These are phyloP conservation scores for Coleophora flavipennella DNA, from an alignment of 2,888 invertebrate genomes.

Conservation along the genomic window DNA sequence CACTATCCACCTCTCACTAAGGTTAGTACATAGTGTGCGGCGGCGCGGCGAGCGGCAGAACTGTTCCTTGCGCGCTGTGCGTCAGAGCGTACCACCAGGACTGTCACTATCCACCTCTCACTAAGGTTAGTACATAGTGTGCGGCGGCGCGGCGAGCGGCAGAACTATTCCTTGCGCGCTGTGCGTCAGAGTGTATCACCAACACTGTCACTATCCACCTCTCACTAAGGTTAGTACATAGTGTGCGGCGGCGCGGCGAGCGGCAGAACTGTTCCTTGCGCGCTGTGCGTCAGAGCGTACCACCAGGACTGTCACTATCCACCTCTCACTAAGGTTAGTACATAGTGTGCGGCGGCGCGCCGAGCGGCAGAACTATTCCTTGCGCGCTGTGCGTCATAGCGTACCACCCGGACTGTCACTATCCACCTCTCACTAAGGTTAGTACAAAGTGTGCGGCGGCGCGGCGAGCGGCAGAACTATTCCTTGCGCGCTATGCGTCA, in stretches of 20 bases:
- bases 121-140: slow-evolving; percentile 69
- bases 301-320: slow-evolving; percentile 90
- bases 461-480: slow-evolving; percentile 69
- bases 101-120: slow-evolving; percentile 25
- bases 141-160: slow-evolving; percentile 10
- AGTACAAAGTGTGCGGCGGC: slow-evolving; percentile 89
- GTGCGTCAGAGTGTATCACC: slow-evolving; percentile 90
- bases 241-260: background rate
- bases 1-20: slow-evolving; percentile 18
- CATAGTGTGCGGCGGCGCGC: slow-evolving; percentile 1
- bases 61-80: slow-evolving; percentile 93
- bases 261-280: slow-evolving; percentile 76
- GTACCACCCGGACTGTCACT: slow-evolving; percentile 72
- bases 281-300: slow-evolving; percentile 86
- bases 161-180: slow-evolving; percentile 85
- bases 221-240: slow-evolving; percentile 17
- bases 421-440: background rate
- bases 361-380: slow-evolving; percentile 70
- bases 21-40: slow-evolving; percentile 94
- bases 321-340: slow-evolving; percentile 75
- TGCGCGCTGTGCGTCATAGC: slow-evolving; percentile 89
- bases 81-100: slow-evolving; percentile 93
- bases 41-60: slow-evolving; percentile 49
- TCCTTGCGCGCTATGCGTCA: slow-evolving; percentile 85
- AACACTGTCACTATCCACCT: slow-evolving; percentile 40